phyloP scores from a whole-genome alignment of 2,113 vertebrate genomes.

The Etheostoma spectabile region DNA sequence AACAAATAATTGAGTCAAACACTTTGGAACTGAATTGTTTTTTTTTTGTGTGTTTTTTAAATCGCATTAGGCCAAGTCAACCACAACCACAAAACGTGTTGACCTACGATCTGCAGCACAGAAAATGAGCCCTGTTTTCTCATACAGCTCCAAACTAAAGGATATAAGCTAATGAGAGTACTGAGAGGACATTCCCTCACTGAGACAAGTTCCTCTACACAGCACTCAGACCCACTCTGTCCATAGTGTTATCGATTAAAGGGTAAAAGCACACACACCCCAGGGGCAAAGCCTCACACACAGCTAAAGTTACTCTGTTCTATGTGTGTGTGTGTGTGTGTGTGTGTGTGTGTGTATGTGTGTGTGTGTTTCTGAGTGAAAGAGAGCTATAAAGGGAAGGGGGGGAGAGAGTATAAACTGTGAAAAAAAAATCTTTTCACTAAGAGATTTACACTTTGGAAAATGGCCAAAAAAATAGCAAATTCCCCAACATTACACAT shows the following conservation, averaged over 20 bases:
- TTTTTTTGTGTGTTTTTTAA: background rate
- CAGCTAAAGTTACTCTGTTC: slow-evolving; percentile 78
- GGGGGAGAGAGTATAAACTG: background rate
- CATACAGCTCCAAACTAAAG: slow-evolving; percentile 21
- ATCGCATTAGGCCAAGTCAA: background rate
- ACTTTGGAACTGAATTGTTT: slow-evolving; percentile 1
- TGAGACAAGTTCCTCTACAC: slow-evolving; percentile 65
- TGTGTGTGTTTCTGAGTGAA: slow-evolving; percentile 14
- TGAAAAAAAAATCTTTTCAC: no score
- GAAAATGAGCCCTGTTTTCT: slow-evolving; percentile 8
- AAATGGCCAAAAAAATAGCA: no score
- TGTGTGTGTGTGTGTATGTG: no score
- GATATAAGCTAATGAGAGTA: slow-evolving; percentile 49
- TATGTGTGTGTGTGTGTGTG: no score
- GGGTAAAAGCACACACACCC: slow-evolving; percentile 79
- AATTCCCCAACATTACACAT: no score
- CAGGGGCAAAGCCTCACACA: slow-evolving; percentile 67
- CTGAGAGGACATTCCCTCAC: slow-evolving; percentile 66
- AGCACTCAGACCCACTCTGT: slow-evolving; percentile 79
- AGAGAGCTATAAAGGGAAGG: background rate
- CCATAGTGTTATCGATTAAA: slow-evolving; percentile 83
- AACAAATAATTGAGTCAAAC: background rate
- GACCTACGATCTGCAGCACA: slow-evolving; percentile 25
- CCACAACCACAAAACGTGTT: slow-evolving; percentile 31
- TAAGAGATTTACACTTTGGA: no score